These are phyloP conservation scores for Zootermopsis nevadensis DNA, from an alignment of 2,888 invertebrate genomes.

Conservation along the genomic window DNA sequence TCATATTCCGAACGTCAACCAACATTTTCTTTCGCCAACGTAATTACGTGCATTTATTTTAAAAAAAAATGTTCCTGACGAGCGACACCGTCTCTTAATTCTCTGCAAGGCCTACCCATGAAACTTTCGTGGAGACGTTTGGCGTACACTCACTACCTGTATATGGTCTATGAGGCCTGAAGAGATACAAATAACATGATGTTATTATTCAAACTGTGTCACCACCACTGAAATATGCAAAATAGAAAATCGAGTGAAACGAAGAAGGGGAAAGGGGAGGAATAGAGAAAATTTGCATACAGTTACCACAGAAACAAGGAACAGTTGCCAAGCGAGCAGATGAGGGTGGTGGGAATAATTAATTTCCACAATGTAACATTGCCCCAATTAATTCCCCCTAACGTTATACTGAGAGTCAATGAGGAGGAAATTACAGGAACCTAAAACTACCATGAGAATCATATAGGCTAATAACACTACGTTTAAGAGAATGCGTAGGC, in stretches of 20 bases:
- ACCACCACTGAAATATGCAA: slow-evolving; percentile 43
- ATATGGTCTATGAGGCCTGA: neutral
- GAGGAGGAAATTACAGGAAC: slow-evolving; percentile 28
- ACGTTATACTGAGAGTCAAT: neutral
- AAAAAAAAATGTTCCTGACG: too few species aligned
- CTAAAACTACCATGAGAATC: neutral
- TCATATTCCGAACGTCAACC: too few species aligned
- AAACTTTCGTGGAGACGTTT: neutral
- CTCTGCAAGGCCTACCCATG: neutral
- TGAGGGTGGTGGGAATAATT: neutral
- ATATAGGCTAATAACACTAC: neutral
- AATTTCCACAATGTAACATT: slow-evolving; percentile 40
- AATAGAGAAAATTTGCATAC: slow-evolving; percentile 37
- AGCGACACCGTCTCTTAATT: neutral
- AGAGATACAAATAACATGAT: slow-evolving; percentile 14
- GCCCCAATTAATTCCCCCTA: slow-evolving; percentile 37
- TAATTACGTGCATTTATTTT: too few species aligned
- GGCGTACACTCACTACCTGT: neutral
- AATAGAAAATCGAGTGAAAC: slow-evolving; percentile 44
- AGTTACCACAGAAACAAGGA: slow-evolving; percentile 41
- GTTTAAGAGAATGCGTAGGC: neutral
- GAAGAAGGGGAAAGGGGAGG: slow-evolving; percentile 11
- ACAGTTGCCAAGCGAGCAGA: slow-evolving; percentile 27
- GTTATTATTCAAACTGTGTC: slow-evolving; percentile 34
- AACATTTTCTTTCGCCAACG: too few species aligned